These are phyloP conservation scores for Onthophagus sagittarius DNA, from an alignment of 2,888 invertebrate genomes.

Conservation along the genomic window DNA sequence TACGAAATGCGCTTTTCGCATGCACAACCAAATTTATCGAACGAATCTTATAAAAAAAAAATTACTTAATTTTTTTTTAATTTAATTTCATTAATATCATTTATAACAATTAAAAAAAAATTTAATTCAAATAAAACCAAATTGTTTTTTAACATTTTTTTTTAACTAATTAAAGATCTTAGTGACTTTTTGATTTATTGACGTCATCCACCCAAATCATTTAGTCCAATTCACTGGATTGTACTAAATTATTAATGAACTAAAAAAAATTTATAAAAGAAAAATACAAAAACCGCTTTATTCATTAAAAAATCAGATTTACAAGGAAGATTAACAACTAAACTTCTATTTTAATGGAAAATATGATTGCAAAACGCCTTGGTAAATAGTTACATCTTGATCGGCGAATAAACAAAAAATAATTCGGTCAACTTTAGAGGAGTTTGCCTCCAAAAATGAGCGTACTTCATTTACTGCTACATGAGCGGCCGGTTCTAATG, in stretches of 20 bases:
- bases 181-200: not conserved
- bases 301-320: not conserved
- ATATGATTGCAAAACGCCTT: constrained; percentile 65
- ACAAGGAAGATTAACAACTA: too few species aligned
- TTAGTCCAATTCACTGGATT: not conserved
- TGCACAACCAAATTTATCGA: not conserved
- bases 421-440: constrained; percentile 62
- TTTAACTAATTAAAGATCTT: not conserved
- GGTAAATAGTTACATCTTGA: constrained; percentile 68
- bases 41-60: not conserved
- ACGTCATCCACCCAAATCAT: not conserved
- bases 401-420: constrained; percentile 78
- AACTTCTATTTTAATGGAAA: constrained; percentile 56
- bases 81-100: not conserved
- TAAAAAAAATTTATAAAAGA: not conserved
- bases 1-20: not conserved
- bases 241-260: not conserved
- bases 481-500: constrained; percentile 71
- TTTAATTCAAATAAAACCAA: not conserved
- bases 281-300: not conserved
- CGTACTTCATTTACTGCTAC: constrained; percentile 67
- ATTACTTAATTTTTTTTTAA: not conserved
- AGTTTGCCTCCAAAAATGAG: constrained; percentile 56
- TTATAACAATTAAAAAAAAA: not conserved
- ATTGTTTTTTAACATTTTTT: not conserved